phyloP scores from a whole-genome alignment of 2,888 invertebrate genomes.

The Crioceris asparagi region DNA sequence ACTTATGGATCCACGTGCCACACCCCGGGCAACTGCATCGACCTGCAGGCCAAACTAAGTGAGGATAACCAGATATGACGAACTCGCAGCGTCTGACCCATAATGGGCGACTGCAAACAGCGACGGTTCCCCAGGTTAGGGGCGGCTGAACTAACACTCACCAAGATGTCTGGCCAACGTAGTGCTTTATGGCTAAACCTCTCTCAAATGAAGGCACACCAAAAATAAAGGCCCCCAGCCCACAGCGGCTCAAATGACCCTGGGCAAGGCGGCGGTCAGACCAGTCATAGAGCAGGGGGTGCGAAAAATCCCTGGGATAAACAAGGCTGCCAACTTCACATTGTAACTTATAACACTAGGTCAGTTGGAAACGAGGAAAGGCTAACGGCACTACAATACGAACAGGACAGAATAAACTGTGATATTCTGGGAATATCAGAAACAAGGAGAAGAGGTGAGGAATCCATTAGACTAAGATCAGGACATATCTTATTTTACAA shows the following conservation, averaged over 20 bases:
- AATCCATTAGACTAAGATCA: no score
- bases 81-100: no score
- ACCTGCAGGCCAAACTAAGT: no score
- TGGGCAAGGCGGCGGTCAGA: slow-evolving; percentile 7
- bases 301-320: slow-evolving; percentile 7
- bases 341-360: slow-evolving; percentile 3
- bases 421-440: slow-evolving; percentile 2
- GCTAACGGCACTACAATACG: no score
- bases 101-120: no score
- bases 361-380: not conserved
- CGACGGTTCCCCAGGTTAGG: no score
- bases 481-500: no score
- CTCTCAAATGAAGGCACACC: slow-evolving; percentile 1
- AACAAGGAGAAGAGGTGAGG: not conserved
- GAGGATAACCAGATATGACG: no score
- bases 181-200: slow-evolving; percentile 1
- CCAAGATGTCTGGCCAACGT: no score
- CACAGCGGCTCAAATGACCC: slow-evolving; percentile 5
- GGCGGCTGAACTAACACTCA: slow-evolving; percentile 1
- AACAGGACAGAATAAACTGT: no score
- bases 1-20: no score
- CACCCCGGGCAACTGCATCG: no score
- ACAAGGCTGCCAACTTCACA: slow-evolving; percentile 6
- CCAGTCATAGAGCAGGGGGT: slow-evolving; percentile 5
- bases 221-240: slow-evolving; percentile 3